Evolutionary conservation across 2,888 invertebrate species (phyloP), one percentile per base, ranked within the genome.

Genomic region (Heliconius ethilla): DNA sequence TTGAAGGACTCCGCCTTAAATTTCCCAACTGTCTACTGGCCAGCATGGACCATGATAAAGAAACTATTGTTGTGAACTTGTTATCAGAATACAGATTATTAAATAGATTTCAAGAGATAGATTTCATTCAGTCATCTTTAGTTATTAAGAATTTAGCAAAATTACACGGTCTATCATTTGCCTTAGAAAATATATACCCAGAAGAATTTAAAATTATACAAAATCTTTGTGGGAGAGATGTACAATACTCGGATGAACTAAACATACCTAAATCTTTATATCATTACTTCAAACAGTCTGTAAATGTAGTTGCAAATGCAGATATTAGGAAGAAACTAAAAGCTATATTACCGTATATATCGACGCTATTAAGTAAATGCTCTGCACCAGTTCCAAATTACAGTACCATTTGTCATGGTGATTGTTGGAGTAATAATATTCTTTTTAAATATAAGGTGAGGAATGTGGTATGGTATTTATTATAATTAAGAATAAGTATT

Each of bases 341-440:
- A 76, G 84, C 82, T 75, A 84, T 89, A 63, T 79, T 85, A 67
- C 85, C 88, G 29, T 81, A 89, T 74, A 87, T 92, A 81, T 82
- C 86, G 74, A 82, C 83, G 22, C 84, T 89, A 79, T 82, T 91
- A 79, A 84, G 88, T 82, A 89, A 88, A 85, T 88, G 89, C 80
- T 87, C 89, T 15, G 84, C 83, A 78, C 83, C 87, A 40, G 83
- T 84, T 69, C 77, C 33, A 33, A 33, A 33, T 33, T 33, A 33
- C 75, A 88, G 88, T 75, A 83, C 85, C 62, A 86, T 92, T 83
- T 91, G 92, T 83, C 92, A 92, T 75, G 90, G 88, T n/a, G 91
- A 92, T 81, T 89, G 89, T 83, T 92, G 92, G 92, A 89, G 86
- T 79, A 92, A 91, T 82, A 92, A 92, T 78, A 85, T 89, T 67